Evolutionary conservation across 2,113 vertebrate species (phyloP).

Genomic region (Charadrius vociferus): DNA sequence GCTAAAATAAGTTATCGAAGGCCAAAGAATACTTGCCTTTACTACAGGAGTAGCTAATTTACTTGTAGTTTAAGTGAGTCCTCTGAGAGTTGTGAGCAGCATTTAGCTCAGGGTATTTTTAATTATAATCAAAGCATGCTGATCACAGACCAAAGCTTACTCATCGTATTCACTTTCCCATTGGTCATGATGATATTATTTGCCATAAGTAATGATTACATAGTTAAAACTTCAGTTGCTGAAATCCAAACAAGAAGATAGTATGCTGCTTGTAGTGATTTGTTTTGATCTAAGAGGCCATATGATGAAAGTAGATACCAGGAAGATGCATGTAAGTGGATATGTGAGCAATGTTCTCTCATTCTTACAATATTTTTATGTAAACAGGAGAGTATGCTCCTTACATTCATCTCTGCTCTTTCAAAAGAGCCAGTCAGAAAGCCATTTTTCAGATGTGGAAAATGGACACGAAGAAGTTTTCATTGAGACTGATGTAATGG

Average conservation of each 20-base stretch:
- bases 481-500: neutral
- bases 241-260: neutral
- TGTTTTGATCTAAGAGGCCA: neutral
- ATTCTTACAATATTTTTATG: neutral
- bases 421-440: neutral
- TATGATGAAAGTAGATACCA: neutral
- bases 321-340: neutral
- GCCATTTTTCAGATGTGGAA: neutral
- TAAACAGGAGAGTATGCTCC: neutral
- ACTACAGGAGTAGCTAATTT: neutral
- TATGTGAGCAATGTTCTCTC: neutral
- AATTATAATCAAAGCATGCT: neutral
- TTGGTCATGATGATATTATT: neutral
- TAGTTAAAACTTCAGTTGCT: neutral
- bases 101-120: constrained; percentile 19
- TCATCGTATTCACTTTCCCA: neutral
- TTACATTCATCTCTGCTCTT: neutral
- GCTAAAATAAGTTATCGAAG: neutral
- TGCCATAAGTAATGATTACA: neutral
- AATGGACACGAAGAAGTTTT: neutral
- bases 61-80: constrained; percentile 1
- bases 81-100: neutral
- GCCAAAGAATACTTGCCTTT: neutral
- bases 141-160: constrained; percentile 5
- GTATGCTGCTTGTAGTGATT: neutral